Base-by-base conservation (phyloP, 1,140 invertebrate genomes). In the Nasonia vitripennis region DNA sequence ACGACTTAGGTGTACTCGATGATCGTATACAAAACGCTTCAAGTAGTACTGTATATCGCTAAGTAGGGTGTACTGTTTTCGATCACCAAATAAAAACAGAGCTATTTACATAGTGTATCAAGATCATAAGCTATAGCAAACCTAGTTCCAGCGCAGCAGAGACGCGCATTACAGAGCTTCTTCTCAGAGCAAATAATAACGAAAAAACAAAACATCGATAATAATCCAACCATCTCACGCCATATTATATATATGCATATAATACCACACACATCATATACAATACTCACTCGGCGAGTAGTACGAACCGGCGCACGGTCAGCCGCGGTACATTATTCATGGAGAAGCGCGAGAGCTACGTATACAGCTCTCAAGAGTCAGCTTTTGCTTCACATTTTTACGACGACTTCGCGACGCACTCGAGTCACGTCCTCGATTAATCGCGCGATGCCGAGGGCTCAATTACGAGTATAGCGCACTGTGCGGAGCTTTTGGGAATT, bases 241-340 rank as follows among this genome's bases (percentile, higher is more conserved):
- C 55, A 62, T 20, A 62, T 62, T 20, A 62, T 62, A 62, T 62
- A 62, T 51, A 78, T n/a, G 23, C 2, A 78, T 20, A n/a, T 62
- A 62, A 62, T n/a, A 62, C 55, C 51, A 78, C 34, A 4, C 34
- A 37, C 6, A 37, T 6, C 37, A 68, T 81, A 84, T 37, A 37
- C 34, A 51, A 68, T 81, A 84, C 83, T 85, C 73, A 81, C 37
- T 85, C 41, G 74, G 81, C 81, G 70, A 91, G 89, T 90, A 83
- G 85, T 86, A 87, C 77, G 41, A 88, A 81, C 75, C 87, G 85
- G 80, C 86, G 87, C 88, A 88, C 85, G 89, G 89, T 90, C 90
- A 89, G 90, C 87, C 17, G 75, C 45, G 14, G 41, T 41, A 20
- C 55, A 79, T 68, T 68, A 79, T 79, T 79, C 78, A 79, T 88